Evolutionary conservation across 2,888 invertebrate genomes (phyloP).

Genomic region (Limnephilus lunatus): DNA sequence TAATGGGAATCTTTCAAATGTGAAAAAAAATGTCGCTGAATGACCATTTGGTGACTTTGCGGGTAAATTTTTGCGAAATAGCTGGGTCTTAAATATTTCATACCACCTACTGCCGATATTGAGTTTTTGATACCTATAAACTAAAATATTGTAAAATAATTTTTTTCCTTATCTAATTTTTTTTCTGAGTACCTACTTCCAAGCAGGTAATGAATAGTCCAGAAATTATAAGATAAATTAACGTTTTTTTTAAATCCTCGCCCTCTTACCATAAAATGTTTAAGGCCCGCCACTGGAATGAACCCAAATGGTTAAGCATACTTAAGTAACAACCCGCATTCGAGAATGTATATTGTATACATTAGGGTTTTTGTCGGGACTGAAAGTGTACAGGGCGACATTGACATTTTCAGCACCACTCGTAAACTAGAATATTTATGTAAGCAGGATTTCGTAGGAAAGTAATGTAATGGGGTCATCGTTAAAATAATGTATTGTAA

Average conservation of each 20-base stretch:
- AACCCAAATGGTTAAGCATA: background rate
- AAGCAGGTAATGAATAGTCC: too few species aligned
- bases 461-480: background rate
- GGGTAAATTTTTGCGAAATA: too few species aligned
- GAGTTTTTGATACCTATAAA: too few species aligned
- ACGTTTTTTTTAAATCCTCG: background rate
- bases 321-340: background rate
- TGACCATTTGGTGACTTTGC: too few species aligned
- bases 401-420: constrained; percentile 5
- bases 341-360: background rate
- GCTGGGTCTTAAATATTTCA: too few species aligned
- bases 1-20: too few species aligned
- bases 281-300: background rate
- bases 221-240: too few species aligned
- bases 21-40: too few species aligned
- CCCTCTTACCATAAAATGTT: background rate
- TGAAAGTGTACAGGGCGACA: background rate
- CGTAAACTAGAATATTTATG: background rate
- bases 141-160: too few species aligned
- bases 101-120: too few species aligned
- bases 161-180: too few species aligned
- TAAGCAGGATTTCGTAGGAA: background rate
- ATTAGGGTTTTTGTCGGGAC: background rate
- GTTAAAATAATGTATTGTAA: constrained; percentile 2
- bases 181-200: too few species aligned